Evolutionary conservation across 2,888 invertebrate genomes (phyloP).

Genomic region (Lacanobia wlatinum): DNA sequence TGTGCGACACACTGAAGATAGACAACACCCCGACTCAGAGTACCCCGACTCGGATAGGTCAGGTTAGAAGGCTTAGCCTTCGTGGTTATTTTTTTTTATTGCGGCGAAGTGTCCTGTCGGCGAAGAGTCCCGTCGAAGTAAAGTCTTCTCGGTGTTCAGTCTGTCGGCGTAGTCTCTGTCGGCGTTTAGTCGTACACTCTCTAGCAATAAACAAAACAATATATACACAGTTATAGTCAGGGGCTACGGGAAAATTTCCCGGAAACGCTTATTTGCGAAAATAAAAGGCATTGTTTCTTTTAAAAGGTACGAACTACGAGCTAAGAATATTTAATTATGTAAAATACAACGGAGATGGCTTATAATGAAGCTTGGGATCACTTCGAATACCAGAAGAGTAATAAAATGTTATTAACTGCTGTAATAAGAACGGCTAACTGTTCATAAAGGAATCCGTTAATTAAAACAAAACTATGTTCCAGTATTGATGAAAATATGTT

Average conservation of each 20-base stretch:
- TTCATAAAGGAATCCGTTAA: slow-evolving; percentile 33
- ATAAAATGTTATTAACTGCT: slow-evolving; percentile 46
- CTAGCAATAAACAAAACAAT: too few species aligned
- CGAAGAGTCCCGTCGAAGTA: too few species aligned
- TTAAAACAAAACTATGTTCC: slow-evolving; percentile 36
- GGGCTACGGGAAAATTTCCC: slow-evolving; percentile 23
- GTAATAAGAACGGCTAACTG: slow-evolving; percentile 33
- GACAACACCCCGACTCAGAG: too few species aligned
- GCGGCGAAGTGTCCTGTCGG: too few species aligned
- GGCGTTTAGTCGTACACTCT: too few species aligned
- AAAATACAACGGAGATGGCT: slow-evolving; percentile 56
- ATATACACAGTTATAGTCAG: too few species aligned
- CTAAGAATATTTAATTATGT: slow-evolving; percentile 56
- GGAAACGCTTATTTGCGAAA: slow-evolving; percentile 38
- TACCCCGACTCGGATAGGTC: too few species aligned
- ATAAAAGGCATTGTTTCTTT: slow-evolving; percentile 55
- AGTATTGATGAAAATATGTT: slow-evolving; percentile 19
- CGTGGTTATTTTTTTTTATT: too few species aligned
- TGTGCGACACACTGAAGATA: too few species aligned
- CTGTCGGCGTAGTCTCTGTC: too few species aligned
- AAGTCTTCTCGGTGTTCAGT: too few species aligned
- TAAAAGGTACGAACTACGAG: slow-evolving; percentile 39
- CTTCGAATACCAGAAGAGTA: slow-evolving; percentile 35
- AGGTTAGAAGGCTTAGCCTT: too few species aligned
- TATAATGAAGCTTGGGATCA: slow-evolving; percentile 43